Conservation (phyloP, 2,113 vertebrate genomes). For the Corythornis vintsioides region DNA sequence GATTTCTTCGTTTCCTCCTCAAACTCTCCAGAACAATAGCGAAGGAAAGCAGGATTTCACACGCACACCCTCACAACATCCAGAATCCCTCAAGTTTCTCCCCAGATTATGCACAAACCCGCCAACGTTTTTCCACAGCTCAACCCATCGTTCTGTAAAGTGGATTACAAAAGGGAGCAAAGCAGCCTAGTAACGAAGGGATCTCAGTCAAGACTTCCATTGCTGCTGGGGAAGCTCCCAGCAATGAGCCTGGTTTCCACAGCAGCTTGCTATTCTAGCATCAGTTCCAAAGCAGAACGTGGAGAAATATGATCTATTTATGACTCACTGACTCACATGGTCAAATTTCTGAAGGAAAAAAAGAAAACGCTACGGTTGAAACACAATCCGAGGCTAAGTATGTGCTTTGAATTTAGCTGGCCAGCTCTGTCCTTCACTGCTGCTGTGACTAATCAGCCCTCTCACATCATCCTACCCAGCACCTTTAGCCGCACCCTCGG, state of each 20-base stretch:
- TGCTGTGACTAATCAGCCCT: neutral
- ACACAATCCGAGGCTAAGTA: neutral
- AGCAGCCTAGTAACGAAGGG: neutral
- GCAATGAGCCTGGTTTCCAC: neutral
- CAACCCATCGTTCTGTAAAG: neutral
- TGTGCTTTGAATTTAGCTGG: neutral
- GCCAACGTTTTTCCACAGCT: neutral
- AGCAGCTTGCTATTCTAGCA: neutral
- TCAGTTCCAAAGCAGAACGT: neutral
- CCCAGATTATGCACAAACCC: neutral
- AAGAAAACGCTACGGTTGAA: neutral
- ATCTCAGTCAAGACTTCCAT: rapidly evolving
- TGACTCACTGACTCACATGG: constrained; percentile 47
- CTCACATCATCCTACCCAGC: neutral
- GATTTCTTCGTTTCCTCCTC: neutral
- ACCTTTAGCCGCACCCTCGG: neutral
- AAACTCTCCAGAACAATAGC: neutral
- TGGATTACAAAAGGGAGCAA: neutral
- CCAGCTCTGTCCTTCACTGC: neutral
- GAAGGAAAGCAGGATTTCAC: neutral
- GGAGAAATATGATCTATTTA: neutral
- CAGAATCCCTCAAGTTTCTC: neutral
- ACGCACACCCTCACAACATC: neutral
- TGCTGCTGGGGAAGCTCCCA: neutral
- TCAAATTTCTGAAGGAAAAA: neutral